Evolutionary conservation across 2,888 invertebrate species (phyloP), one percentile per base, ranked within the genome.

Genomic region (Scelioninae gen. 2): DNA sequence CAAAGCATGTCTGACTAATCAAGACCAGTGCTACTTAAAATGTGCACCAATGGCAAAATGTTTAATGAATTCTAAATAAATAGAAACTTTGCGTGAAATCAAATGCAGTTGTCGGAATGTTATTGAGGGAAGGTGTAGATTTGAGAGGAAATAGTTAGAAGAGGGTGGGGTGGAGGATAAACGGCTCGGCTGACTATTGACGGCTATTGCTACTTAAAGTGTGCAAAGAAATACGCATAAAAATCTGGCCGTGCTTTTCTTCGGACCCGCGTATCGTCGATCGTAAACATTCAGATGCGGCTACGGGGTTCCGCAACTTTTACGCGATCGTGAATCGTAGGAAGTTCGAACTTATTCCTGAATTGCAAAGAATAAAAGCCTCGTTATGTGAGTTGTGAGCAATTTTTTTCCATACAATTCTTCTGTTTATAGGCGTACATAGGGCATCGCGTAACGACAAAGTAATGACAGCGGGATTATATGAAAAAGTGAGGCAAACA

Each of bases 171-270:
- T 6, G 25, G 25, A 25, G 25, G 37, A 46, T 43, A 46, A 60
- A 60, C 25, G 22, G 28, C 16, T 22, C 35, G 45, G 3, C 46
- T 22, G 58, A 60, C 58, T 60, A 60, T 35, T 46, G 33, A 60
- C 22, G 35, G 37, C 60, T 60, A 48, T 16, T 28, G 48, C 60
- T 60, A 60, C 60, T 60, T 60, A n/a, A n/a, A n/a, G n/a, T n/a
- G n/a, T n/a, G n/a, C n/a, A n/a, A n/a, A n/a, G n/a, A n/a, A n/a
- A n/a, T n/a, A n/a, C n/a, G n/a, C n/a, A n/a, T n/a, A 43, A 18
- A 16, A 19, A 46, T 46, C 25, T 1, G 15, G 28, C 1, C n/a
- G 2, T 15, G n/a, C 2, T 33, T 43, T 45, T 58, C 35, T 22
- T 15, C n/a, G 46, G 3, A 10, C 16, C 43, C 31, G 41, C 13